These are phyloP conservation scores for Charina bottae DNA, from an alignment of 2,113 vertebrate genomes.

Conservation along the genomic window DNA sequence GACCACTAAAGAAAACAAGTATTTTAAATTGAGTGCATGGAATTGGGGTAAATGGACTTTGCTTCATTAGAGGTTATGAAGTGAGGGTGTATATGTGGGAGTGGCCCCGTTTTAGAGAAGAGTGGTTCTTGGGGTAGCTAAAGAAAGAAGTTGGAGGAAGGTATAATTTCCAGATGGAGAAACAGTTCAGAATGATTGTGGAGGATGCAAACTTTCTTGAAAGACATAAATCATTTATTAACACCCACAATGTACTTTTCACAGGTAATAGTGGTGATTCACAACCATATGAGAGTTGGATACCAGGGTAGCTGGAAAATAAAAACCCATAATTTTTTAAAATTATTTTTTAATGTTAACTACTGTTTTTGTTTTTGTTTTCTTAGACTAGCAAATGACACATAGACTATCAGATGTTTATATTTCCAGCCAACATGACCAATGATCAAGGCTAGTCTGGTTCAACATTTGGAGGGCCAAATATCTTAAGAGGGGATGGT, in stretches of 20 bases:
- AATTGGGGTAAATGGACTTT: not conserved
- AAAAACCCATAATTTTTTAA: not conserved
- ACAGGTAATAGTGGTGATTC: not conserved
- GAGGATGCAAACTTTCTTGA: not conserved
- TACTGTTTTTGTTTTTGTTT: too few species aligned
- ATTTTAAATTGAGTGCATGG: not conserved
- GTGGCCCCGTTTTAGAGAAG: not conserved
- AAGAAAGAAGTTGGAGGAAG: not conserved
- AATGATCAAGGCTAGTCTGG: not conserved
- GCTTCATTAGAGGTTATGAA: not conserved
- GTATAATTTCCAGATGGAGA: not conserved
- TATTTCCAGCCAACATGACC: not conserved
- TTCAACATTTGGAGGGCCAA: not conserved
- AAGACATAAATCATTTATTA: not conserved
- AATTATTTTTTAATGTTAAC: not conserved
- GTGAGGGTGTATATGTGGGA: not conserved
- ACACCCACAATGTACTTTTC: not conserved
- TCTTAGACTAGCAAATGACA: not conserved
- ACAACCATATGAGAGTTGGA: not conserved
- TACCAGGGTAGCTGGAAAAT: not conserved
- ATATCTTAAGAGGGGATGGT: not conserved
- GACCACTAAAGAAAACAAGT: not conserved
- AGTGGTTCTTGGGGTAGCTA: not conserved
- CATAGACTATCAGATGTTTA: not conserved
- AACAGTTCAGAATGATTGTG: not conserved